Conservation (phyloP, 2,113 vertebrate genomes). For the Mustela lutreola region DNA sequence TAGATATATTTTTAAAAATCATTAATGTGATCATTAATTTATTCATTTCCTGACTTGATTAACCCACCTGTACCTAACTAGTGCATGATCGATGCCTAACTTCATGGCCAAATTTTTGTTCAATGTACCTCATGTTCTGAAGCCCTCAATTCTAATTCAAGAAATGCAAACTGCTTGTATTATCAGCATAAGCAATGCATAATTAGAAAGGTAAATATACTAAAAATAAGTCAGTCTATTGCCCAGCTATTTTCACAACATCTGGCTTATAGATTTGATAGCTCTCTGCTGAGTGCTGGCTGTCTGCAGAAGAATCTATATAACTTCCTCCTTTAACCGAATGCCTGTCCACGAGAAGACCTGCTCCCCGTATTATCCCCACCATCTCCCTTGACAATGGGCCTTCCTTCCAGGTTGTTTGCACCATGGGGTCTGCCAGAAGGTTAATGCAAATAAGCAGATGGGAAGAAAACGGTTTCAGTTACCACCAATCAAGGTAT, state of each 20-base stretch:
- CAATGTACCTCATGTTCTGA: background rate
- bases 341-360: background rate
- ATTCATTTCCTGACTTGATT: slow-evolving; percentile 42
- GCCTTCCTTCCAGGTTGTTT: background rate
- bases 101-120: background rate
- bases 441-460: background rate
- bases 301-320: background rate
- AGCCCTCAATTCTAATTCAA: background rate
- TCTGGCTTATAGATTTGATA: background rate
- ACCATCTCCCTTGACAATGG: background rate
- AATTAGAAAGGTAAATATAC: slow-evolving; percentile 24
- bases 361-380: background rate
- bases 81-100: background rate
- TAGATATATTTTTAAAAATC: background rate
- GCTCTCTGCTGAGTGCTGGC: background rate
- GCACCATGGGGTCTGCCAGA: background rate
- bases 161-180: slow-evolving; percentile 38
- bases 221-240: background rate
- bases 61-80: background rate
- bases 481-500: background rate
- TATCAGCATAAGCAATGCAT: background rate
- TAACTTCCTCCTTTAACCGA: background rate
- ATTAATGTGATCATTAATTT: background rate
- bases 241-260: background rate
- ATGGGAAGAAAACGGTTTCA: background rate